Evolutionary conservation across 2,888 invertebrate species (phyloP).

Genomic region (Meganola albula): DNA sequence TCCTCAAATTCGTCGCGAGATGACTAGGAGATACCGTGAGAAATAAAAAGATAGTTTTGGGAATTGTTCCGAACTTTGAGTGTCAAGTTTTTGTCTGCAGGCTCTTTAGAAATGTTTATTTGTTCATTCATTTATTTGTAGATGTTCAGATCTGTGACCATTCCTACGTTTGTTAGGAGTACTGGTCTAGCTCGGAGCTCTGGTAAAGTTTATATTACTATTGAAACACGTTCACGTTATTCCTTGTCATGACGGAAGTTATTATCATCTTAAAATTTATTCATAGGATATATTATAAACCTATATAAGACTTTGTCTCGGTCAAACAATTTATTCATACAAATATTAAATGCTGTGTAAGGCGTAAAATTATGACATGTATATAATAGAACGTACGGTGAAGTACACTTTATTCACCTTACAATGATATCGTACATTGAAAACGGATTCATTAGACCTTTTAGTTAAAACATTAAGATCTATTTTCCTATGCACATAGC

Average conservation of each 20-base stretch:
- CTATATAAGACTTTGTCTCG: conserved; percentile 8
- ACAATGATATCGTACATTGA: conserved; percentile 33
- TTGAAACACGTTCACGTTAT: too few relatives aligned
- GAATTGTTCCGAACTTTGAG: conserved; percentile 25
- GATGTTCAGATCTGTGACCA: too few relatives aligned
- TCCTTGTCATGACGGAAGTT: too few relatives aligned
- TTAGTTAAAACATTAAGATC: neutral
- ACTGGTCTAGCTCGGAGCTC: too few relatives aligned
- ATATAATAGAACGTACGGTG: conserved; percentile 19
- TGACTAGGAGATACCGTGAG: conserved; percentile 64
- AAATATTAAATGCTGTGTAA: conserved; percentile 6
- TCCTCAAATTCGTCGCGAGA: conserved; percentile 67
- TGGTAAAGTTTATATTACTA: too few relatives aligned
- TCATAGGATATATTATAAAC: too few relatives aligned
- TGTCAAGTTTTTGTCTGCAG: conserved; percentile 14
- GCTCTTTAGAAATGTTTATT: conserved; percentile 6
- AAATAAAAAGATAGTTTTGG: conserved; percentile 54
- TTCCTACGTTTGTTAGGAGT: too few relatives aligned
- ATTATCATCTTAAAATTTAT: too few relatives aligned
- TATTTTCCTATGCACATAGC: neutral
- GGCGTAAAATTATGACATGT: conserved; percentile 25
- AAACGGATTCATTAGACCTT: neutral
- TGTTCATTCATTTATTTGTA: too few relatives aligned
- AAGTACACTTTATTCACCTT: conserved; percentile 36
- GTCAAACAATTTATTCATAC: conserved; percentile 12